Evolutionary conservation across 2,113 vertebrate species (phyloP).

Genomic region (Neodon shergylaensis): DNA sequence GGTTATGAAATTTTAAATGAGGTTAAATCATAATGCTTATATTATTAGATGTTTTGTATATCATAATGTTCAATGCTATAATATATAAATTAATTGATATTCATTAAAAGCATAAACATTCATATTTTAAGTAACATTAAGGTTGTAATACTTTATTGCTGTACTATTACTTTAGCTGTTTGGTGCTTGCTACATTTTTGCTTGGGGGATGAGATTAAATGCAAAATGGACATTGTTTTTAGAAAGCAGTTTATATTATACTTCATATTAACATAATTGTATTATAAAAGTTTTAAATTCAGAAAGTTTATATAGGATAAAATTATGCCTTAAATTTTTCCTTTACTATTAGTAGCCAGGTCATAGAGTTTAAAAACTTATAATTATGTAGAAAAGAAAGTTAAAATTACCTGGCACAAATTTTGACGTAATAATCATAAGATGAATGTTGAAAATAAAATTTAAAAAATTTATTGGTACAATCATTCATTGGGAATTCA

Average conservation of each 20-base stretch:
- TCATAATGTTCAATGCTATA: conserved; percentile 18
- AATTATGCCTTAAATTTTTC: conserved; percentile 44
- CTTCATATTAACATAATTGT: conserved; percentile 1
- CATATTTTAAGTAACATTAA: conserved; percentile 52
- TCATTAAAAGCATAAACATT: conserved; percentile 27
- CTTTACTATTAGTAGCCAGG: not conserved
- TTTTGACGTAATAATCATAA: conserved; percentile 52
- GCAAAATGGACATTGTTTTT: conserved; percentile 36
- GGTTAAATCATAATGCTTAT: conserved; percentile 34
- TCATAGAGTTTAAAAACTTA: conserved; percentile 47
- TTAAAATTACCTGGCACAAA: conserved; percentile 19
- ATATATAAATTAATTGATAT: not conserved
- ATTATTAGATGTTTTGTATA: not conserved
- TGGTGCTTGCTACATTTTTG: not conserved
- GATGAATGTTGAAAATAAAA: conserved; percentile 28
- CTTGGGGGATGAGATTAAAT: conserved; percentile 3
- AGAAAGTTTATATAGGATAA: not conserved
- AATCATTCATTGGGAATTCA: conserved; percentile 33
- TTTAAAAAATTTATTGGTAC: conserved; percentile 45
- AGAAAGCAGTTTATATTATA: conserved; percentile 35
- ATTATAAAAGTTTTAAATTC: conserved; percentile 25
- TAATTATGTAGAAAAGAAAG: not conserved
- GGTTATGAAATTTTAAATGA: conserved; percentile 48
- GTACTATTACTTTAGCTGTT: conserved; percentile 25
- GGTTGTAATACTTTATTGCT: conserved; percentile 37